Percentiles rank a stretch among this genome's conserved stretches.
phyloP scores from a whole-genome alignment of 1,140 invertebrate genomes.

The Plectus sambesii region DNA sequence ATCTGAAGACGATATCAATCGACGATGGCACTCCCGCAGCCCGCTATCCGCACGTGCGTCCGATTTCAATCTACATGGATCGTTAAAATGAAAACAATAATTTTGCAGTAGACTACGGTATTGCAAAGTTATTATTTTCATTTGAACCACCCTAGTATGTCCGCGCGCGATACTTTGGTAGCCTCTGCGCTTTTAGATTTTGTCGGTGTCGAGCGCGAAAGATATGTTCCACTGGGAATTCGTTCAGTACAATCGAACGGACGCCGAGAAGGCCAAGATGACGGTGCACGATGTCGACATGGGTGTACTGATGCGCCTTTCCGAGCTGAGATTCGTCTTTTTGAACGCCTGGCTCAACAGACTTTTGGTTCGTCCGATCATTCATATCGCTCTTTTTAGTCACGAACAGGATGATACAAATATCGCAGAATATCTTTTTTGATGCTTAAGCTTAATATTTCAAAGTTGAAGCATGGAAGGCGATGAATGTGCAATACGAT shows the following conservation, averaged over 20 bases:
- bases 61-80: background rate
- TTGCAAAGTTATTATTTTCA: slow-evolving; percentile 2
- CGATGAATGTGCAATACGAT: no score
- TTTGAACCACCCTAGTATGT: no score
- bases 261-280: slow-evolving; percentile 30
- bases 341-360: slow-evolving; percentile 62
- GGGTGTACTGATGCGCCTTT: slow-evolving; percentile 58
- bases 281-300: slow-evolving; percentile 55
- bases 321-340: slow-evolving; percentile 52
- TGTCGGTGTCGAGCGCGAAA: slow-evolving; percentile 23
- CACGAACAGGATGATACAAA: background rate
- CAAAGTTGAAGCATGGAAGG: no score
- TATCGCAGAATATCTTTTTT: background rate
- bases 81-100: no score
- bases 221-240: slow-evolving; percentile 33
- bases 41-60: slow-evolving; percentile 26
- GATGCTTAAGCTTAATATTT: no score
- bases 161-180: background rate
- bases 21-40: slow-evolving; percentile 25
- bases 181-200: background rate
- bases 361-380: slow-evolving; percentile 58
- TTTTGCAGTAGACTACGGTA: no score
- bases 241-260: slow-evolving; percentile 30
- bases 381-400: background rate
- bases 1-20: slow-evolving; percentile 29